These are phyloP conservation scores for Centruroides sculpturatus DNA, from an alignment of 1,140 invertebrate genomes.

Conservation along the genomic window DNA sequence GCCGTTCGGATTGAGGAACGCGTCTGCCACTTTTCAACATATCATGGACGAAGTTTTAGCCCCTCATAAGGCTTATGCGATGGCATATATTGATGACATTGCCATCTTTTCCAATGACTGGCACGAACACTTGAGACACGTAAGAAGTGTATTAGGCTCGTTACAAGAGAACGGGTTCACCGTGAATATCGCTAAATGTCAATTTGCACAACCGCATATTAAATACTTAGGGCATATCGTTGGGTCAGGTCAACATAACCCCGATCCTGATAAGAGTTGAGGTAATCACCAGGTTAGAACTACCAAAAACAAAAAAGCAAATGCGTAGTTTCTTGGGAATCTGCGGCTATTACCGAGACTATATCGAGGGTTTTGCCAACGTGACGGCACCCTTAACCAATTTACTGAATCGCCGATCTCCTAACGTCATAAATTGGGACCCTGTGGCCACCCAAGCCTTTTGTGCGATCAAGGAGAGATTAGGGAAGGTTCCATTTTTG, in stretches of 20 bases:
- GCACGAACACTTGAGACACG: constrained; percentile 10
- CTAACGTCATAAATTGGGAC: too few species aligned
- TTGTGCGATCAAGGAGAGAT: constrained; percentile 5
- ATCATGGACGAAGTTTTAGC: constrained; percentile 25
- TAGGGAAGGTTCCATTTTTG: not conserved
- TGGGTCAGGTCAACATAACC: not conserved
- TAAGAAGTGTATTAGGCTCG: not conserved
- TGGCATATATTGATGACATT: constrained; percentile 24
- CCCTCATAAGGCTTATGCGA: constrained; percentile 12
- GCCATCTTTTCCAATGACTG: constrained; percentile 11
- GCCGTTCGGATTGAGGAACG: constrained; percentile 31
- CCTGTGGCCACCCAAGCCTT: not conserved
- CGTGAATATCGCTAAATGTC: constrained; percentile 8
- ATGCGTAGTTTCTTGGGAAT: constrained; percentile 10
- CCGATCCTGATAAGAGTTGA: constrained; percentile 5
- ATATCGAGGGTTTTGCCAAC: constrained; percentile 21
- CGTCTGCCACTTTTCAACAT: constrained; percentile 29
- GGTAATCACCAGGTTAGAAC: not conserved
- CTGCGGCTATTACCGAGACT: constrained; percentile 12
- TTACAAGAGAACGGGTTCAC: not conserved
- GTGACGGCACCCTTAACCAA: constrained; percentile 23
- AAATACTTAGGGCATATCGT: constrained; percentile 15
- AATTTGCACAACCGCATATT: constrained; percentile 4
- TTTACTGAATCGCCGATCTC: not conserved
- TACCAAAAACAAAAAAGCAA: constrained; percentile 5